A percentile compares a stretch with the other conserved stretches of the same genome.
These are phyloP conservation scores for Chelidonichthys spinosus DNA, from an alignment of 2,797 vertebrate species.

Conservation along the genomic window DNA sequence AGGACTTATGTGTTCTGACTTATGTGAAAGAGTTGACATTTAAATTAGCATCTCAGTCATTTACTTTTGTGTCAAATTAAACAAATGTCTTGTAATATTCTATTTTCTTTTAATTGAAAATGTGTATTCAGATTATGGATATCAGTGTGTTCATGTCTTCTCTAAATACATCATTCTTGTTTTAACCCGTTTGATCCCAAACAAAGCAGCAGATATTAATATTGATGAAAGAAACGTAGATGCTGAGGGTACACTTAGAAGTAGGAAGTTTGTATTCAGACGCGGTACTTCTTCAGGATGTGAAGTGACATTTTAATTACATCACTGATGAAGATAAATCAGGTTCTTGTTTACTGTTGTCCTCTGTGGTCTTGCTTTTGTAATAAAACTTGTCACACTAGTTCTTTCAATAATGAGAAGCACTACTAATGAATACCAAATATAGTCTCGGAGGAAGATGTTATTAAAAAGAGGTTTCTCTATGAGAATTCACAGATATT, in stretches of 20 bases:
- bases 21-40: background rate
- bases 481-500: constrained; percentile 50
- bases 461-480: constrained; percentile 37
- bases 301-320: constrained; percentile 71
- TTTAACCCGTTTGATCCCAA: constrained; percentile 61
- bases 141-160: constrained; percentile 1
- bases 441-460: constrained; percentile 13
- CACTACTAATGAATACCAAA: constrained; percentile 41
- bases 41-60: background rate
- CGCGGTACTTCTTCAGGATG: constrained; percentile 41
- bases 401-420: constrained; percentile 52
- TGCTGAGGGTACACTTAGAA: constrained; percentile 40
- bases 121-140: background rate
- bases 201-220: constrained; percentile 51
- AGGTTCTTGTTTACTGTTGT: constrained; percentile 62
- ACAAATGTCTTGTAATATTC: background rate
- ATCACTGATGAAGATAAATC: constrained; percentile 67
- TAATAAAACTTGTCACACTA: constrained; percentile 55
- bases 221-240: constrained; percentile 47
- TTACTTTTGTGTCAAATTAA: background rate
- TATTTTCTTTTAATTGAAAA: background rate
- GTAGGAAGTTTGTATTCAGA: constrained; percentile 53
- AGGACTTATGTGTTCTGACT: background rate
- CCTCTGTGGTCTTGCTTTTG: constrained; percentile 57
- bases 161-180: constrained; percentile 48